These are phyloP conservation scores for Palythoa caribaeorum DNA, from an alignment of 92 coral and sea anemone species.

Conservation along the genomic window DNA sequence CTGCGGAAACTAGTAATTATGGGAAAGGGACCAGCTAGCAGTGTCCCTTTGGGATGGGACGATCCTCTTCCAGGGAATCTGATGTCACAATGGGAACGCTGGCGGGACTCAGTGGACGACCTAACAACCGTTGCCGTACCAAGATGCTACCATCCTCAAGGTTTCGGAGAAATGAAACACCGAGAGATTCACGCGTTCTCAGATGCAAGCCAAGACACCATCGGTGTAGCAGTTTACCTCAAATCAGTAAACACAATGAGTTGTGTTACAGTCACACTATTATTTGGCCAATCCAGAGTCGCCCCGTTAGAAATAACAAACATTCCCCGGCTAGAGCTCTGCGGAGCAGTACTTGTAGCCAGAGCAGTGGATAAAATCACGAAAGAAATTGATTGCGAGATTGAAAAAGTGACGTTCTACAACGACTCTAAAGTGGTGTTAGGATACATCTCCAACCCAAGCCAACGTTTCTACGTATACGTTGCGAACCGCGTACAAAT, in stretches of 20 bases:
- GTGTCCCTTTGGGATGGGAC: constrained; percentile 52
- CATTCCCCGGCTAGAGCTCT: constrained; percentile 61
- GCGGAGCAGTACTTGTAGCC: constrained; percentile 54
- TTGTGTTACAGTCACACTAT: constrained; percentile 22
- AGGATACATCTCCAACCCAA: constrained; percentile 23
- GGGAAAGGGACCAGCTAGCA: constrained; percentile 32
- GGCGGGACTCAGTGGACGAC: constrained; percentile 44
- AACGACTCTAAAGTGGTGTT: constrained; percentile 55
- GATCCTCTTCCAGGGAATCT: constrained; percentile 54
- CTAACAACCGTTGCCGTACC: constrained; percentile 39
- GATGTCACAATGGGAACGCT: constrained; percentile 21
- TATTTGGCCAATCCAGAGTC: constrained; percentile 51
- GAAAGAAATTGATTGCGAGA: not conserved
- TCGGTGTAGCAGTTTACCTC: constrained; percentile 47
- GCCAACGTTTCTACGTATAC: not conserved
- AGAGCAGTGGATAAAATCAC: constrained; percentile 35
- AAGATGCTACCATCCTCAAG: constrained; percentile 43
- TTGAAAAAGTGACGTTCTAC: constrained; percentile 47
- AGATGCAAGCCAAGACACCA: constrained; percentile 58
- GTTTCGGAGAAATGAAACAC: constrained; percentile 24
- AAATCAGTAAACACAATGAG: constrained; percentile 28
- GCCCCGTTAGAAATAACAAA: constrained; percentile 46
- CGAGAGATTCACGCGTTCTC: constrained; percentile 58
- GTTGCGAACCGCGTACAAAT: constrained; percentile 57
- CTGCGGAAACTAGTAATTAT: constrained; percentile 41